These are phyloP conservation scores for Microcebus ravelobensis DNA, from an alignment of 2,113 vertebrate species.

Conservation along the genomic window DNA sequence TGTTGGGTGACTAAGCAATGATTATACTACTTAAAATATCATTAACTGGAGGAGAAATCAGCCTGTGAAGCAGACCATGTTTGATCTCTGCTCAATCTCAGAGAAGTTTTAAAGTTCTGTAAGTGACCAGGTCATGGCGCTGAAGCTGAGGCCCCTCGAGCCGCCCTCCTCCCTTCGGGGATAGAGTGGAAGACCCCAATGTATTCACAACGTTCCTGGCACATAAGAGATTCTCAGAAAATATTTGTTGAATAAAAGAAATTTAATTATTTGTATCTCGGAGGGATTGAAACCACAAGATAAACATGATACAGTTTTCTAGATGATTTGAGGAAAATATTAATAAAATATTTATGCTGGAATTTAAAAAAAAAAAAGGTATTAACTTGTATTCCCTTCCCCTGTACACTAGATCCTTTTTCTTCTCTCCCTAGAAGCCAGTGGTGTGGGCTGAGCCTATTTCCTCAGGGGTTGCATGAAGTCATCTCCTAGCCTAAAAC, in stretches of 20 bases:
- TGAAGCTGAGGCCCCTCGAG: accelerated
- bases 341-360: not conserved
- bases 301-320: not conserved
- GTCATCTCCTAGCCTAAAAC: not conserved
- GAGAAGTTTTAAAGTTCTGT: not conserved
- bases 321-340: not conserved
- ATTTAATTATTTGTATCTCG: not conserved
- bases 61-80: not conserved
- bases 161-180: accelerated
- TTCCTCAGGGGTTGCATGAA: not conserved
- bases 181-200: not conserved
- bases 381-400: not conserved
- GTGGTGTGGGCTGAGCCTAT: not conserved
- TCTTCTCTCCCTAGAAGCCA: not conserved
- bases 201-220: too few relatives aligned
- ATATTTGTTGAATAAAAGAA: not conserved
- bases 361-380: not conserved
- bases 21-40: not conserved
- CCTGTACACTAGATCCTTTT: not conserved
- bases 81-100: not conserved
- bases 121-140: not conserved
- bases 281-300: not conserved
- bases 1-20: not conserved
- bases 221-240: not conserved
- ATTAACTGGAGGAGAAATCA: not conserved